A percentile compares a stretch with the other conserved stretches of the same genome.
phyloP scores from a whole-genome alignment of 2,888 invertebrate genomes.

The Watsonalla cultraria region DNA sequence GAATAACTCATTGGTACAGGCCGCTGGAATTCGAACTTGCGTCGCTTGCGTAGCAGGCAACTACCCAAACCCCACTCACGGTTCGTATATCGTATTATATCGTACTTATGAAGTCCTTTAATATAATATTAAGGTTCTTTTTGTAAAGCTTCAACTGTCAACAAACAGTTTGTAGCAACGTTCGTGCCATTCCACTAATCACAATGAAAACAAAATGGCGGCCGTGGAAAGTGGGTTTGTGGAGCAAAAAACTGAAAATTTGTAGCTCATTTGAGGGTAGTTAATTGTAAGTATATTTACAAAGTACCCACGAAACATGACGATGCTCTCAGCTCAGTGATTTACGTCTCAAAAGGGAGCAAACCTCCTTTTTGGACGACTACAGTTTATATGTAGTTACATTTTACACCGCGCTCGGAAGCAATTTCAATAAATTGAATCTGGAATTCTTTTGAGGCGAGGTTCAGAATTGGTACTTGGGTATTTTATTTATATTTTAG shows the following conservation, averaged over 20 bases:
- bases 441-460: neutral
- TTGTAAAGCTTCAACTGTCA: neutral
- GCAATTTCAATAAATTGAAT: neutral
- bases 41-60: no score
- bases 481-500: neutral
- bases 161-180: neutral
- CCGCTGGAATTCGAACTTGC: no score
- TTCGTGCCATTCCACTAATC: neutral
- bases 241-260: slow-evolving; percentile 20
- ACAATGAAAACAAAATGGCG: slow-evolving; percentile 1
- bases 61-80: no score
- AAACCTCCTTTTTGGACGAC: neutral
- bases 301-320: neutral
- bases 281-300: slow-evolving; percentile 7
- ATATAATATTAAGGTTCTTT: no score
- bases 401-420: neutral
- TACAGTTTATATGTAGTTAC: neutral
- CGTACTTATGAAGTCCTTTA: no score
- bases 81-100: no score
- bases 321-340: neutral
- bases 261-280: slow-evolving; percentile 26
- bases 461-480: neutral
- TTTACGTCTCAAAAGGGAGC: neutral
- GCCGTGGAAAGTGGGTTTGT: neutral
- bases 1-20: no score